Conservation (phyloP, 1,140 invertebrate genomes). For the Chironomus striatipennis region DNA sequence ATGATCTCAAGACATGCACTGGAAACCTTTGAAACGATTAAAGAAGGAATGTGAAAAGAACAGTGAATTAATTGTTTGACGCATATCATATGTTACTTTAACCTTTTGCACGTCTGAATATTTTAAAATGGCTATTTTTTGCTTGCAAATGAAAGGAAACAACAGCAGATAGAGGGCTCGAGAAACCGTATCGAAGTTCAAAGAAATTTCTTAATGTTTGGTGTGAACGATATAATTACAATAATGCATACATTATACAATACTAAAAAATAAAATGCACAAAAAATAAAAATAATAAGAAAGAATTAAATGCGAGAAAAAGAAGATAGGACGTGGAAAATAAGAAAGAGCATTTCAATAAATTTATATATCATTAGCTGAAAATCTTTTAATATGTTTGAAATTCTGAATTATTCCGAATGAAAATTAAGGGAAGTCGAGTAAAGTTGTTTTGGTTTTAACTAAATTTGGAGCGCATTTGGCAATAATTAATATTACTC, state of each 20-base stretch:
- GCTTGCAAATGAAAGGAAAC: neutral
- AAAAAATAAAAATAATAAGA: neutral
- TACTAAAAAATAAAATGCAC: no score
- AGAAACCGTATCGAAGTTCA: conserved; percentile 12
- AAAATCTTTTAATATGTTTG: neutral
- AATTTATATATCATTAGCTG: conserved; percentile 9
- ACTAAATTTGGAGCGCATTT: no score
- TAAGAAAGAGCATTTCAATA: conserved; percentile 7
- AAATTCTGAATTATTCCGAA: neutral
- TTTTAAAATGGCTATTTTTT: neutral
- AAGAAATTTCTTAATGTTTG: conserved; percentile 14
- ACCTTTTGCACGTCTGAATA: neutral
- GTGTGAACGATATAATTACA: conserved; percentile 8
- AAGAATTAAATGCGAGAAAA: neutral
- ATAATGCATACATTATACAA: neutral
- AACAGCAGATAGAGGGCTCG: neutral
- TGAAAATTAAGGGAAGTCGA: neutral
- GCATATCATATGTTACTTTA: conserved; percentile 14
- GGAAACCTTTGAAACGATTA: neutral
- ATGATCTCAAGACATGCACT: neutral
- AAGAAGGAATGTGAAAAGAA: neutral
- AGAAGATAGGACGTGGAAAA: neutral
- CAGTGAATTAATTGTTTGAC: conserved; percentile 13
- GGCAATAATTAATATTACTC: no score
- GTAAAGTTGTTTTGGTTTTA: neutral